Evolutionary conservation across 2,888 invertebrate genomes (phyloP).

Genomic region (Lomographa bimaculata): DNA sequence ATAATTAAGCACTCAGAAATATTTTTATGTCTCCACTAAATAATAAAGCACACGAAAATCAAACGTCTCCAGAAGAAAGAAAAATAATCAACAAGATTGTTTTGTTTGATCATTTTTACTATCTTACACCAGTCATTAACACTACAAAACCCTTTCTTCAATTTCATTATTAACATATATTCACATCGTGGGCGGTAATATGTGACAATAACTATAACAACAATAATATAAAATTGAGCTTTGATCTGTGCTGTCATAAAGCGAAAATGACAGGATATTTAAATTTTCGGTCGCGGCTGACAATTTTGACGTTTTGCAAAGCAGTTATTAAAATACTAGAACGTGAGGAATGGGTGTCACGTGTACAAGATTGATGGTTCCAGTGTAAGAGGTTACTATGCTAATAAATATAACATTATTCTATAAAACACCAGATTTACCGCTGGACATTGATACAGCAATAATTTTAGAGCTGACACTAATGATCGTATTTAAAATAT

Average conservation of each 20-base stretch:
- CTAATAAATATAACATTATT: constrained; percentile 20
- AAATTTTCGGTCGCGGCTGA: constrained; percentile 27
- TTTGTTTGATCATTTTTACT: constrained; percentile 26
- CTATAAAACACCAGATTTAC: constrained; percentile 13
- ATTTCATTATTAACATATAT: constrained; percentile 21
- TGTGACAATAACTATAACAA: constrained; percentile 33
- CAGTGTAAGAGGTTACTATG: constrained; percentile 19
- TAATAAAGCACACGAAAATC: too few species aligned
- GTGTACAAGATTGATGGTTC: constrained; percentile 17
- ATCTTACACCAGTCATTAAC: constrained; percentile 14
- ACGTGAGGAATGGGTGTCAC: constrained; percentile 22
- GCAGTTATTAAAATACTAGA: constrained; percentile 22
- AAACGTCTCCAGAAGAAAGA: neutral
- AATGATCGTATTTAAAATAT: constrained; percentile 5
- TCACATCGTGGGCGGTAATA: constrained; percentile 16
- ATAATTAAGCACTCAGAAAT: too few species aligned
- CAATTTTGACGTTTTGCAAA: constrained; percentile 31
- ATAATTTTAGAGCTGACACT: constrained; percentile 12
- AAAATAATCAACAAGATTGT: constrained; percentile 16
- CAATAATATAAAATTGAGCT: constrained; percentile 31
- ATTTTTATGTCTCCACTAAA: too few species aligned
- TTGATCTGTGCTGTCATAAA: constrained; percentile 39
- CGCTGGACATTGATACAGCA: constrained; percentile 2
- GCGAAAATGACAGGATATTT: constrained; percentile 36
- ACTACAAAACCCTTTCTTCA: constrained; percentile 23